Conservation (phyloP, 2,888 invertebrate genomes). For the Cerastoderma edule region DNA sequence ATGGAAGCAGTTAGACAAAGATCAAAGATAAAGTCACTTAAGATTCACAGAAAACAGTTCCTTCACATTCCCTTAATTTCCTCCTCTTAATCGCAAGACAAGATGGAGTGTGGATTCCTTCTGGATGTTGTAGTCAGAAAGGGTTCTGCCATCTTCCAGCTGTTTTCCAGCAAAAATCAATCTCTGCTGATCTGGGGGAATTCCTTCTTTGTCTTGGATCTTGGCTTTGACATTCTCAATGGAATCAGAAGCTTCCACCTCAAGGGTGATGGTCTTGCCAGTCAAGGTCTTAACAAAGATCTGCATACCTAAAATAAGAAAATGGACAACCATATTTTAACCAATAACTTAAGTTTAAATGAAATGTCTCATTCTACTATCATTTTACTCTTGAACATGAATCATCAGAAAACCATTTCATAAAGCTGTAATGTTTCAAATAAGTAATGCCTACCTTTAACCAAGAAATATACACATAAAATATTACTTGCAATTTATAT, state of each 20-base stretch:
- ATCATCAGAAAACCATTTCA: too few relatives aligned
- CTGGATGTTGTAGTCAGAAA: conserved; percentile 97
- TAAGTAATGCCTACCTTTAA: too few relatives aligned
- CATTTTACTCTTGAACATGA: too few relatives aligned
- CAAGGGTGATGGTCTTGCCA: conserved; percentile 83
- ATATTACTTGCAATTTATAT: too few relatives aligned
- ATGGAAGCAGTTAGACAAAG: conserved; percentile 10
- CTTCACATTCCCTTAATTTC: conserved; percentile 82
- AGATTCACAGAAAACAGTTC: background rate
- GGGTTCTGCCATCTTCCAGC: conserved; percentile 96
- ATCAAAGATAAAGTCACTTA: background rate
- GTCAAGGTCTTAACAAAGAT: conserved; percentile 88
- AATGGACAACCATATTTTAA: background rate
- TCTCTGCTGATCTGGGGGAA: conserved; percentile 91
- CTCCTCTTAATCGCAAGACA: conserved; percentile 97
- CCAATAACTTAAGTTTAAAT: too few relatives aligned
- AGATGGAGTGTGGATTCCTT: conserved; percentile 96
- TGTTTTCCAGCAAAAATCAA: conserved; percentile 98
- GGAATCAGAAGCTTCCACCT: conserved; percentile 92
- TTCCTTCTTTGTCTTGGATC: conserved; percentile 86
- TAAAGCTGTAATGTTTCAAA: too few relatives aligned
- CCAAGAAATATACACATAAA: too few relatives aligned
- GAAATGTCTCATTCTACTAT: too few relatives aligned
- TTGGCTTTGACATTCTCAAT: conserved; percentile 95
- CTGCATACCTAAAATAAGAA: conserved; percentile 84